Evolutionary conservation across 2,888 invertebrate genomes (phyloP), one percentile per base, ranked within the genome.

Genomic region (Pardosa pseudoannulata): DNA sequence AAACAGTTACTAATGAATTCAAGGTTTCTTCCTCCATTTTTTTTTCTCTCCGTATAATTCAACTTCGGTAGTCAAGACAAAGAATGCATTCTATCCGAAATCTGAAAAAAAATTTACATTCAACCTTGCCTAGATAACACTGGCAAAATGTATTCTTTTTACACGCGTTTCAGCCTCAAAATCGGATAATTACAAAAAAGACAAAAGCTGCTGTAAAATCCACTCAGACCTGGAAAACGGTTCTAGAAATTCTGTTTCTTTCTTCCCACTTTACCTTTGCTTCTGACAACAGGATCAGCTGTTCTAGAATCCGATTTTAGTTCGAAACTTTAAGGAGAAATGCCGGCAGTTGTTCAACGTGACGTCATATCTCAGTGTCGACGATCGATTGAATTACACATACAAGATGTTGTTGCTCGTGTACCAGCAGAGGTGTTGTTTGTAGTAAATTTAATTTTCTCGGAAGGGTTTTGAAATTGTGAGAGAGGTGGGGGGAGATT

Each of bases 231-330:
- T 19, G 56, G 5, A 23, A 56, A 56, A 19, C 56, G 5, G 19
- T 3, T 56, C 23, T 16, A 56, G 56, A 11, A 56, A 16, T 23
- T 11, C 23, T 23, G 5, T 23, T 23, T n/a, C 23, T 13, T 13
- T 16, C 9, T 2, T 16, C 5, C 46, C 11, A 36, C 1, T n/a
- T 9, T 46, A 46, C 41, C 68, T 81, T 72, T 74, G 32, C 80
- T 56, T 28, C 56, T 56, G 74, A 78, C 78, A 82, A 76, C 65
- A 72, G 83, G 78, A 83, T 83, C 83, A 83, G 83, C 78, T 83
- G 83, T 83, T 83, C 67, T 23, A 39, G 76, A 78, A 78, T 81
- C 67, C 68, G 81, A 81, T 81, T 81, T 64, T 3, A 23, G 23
- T 56, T 64, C 74, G 19, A 56, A 31, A 31, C 27, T 74, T 50